phyloP scores from a whole-genome alignment of 1,140 invertebrate species.

The Danaus melanippus region DNA sequence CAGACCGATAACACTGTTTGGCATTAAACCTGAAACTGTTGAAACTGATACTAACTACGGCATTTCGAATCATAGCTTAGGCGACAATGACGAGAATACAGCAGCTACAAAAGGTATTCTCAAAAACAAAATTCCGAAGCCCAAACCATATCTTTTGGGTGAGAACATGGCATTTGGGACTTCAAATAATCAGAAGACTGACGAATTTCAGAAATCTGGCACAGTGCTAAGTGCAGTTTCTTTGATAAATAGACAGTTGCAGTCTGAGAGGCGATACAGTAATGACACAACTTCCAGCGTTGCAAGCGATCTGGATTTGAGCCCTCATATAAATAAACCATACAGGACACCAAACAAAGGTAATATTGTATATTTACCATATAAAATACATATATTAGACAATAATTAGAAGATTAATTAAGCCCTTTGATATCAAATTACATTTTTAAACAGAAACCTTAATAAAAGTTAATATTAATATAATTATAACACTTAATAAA shows the following conservation, averaged over 20 bases:
- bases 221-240: slow-evolving; percentile 39
- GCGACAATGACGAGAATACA: slow-evolving; percentile 64
- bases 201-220: slow-evolving; percentile 19
- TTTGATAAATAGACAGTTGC: slow-evolving; percentile 52
- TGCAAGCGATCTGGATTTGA: slow-evolving; percentile 23
- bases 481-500: slow-evolving; percentile 7
- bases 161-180: slow-evolving; percentile 72
- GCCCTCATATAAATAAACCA: slow-evolving; percentile 21
- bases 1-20: slow-evolving; percentile 57
- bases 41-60: slow-evolving; percentile 18
- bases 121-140: slow-evolving; percentile 80
- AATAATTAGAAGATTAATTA: too few relatives aligned
- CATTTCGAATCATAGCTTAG: slow-evolving; percentile 28
- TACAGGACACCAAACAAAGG: slow-evolving; percentile 46
- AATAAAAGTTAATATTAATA: neutral
- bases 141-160: slow-evolving; percentile 78
- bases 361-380: slow-evolving; percentile 17
- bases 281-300: slow-evolving; percentile 31
- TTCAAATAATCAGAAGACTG: slow-evolving; percentile 21
- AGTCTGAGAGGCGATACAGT: slow-evolving; percentile 33
- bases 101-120: slow-evolving; percentile 78
- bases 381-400: too few relatives aligned
- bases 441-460: too few relatives aligned
- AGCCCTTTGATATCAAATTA: too few relatives aligned
- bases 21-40: slow-evolving; percentile 39